Base-by-base conservation (phyloP, 2,113 vertebrate genomes). In the Sigmodon hispidus region DNA sequence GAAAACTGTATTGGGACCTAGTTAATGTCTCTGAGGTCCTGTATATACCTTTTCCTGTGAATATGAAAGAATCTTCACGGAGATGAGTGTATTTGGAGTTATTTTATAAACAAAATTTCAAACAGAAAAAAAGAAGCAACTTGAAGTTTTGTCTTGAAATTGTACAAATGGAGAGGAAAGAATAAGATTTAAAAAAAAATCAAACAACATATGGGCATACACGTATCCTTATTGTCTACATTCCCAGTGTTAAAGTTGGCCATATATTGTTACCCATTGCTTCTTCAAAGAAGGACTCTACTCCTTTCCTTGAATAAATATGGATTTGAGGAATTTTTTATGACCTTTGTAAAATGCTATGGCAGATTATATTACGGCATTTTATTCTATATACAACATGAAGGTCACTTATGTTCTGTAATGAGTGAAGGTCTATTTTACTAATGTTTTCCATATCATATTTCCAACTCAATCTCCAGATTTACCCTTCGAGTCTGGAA, bases 381-480 rank as follows among this genome's bases (percentile, higher is more conserved):
- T 96, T 89, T 91, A 81, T 96, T 94, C 73, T 95, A 5, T 96
- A 95, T 81, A 96, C 93, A 94, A 84, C 61, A 70, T 55, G 84
- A 97, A 97, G 95, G 96, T 97, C 96, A 95, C 48, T 75, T 94
- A 67, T 34, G 40, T 36, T 87, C 57, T 95, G 11, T 94, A 94
- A 94, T 95, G 31, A 67, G 75, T 0, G 48, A 87, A 69, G 48
- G 77, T 96, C 80, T 95, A 84, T 87, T 95, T 97, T 93, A 91
- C 96, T 95, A 95, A 95, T 96, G 97, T 94, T 97, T 96, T 95
- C 96, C 95, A 85, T 97, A 97, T 97, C 96, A 72, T 79, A 57
- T 97, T 97, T 95, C 94, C 72, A 92, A 65, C 36, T 90, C 91
- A 76, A 91, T 94, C 92, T 93, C 70, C 61, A 76, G 61, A 89